Evolutionary conservation across 2,113 vertebrate genomes (phyloP).

Genomic region (Pyxicephalus adspersus): DNA sequence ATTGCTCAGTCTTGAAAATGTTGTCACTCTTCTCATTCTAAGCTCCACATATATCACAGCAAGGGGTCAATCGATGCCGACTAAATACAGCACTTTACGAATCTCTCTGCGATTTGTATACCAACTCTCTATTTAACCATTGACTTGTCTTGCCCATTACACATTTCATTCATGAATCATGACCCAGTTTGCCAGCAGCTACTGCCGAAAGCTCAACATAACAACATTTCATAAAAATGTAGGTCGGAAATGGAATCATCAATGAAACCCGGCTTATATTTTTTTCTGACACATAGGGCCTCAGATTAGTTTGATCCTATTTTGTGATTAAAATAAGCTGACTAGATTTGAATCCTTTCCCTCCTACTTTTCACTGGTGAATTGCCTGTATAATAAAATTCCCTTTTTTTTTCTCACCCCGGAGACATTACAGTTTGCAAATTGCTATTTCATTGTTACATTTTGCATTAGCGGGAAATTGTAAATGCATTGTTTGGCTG

Average conservation of each 20-base stretch:
- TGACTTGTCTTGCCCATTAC: background rate
- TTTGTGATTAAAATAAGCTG: conserved; percentile 18
- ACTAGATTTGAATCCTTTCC: background rate
- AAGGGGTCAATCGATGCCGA: too few relatives aligned
- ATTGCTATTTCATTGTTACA: conserved; percentile 9
- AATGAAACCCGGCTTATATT: background rate
- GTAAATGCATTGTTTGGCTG: background rate
- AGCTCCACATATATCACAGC: too few relatives aligned
- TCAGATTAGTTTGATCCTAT: conserved; percentile 14
- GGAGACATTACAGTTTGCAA: background rate
- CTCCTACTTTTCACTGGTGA: conserved; percentile 1
- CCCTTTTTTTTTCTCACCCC: background rate
- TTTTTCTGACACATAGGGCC: conserved; percentile 11
- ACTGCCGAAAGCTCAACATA: background rate
- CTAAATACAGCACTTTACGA: too few relatives aligned
- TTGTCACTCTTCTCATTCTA: too few relatives aligned
- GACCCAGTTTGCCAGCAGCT: background rate
- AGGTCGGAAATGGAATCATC: background rate
- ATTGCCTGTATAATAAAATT: conserved; percentile 8
- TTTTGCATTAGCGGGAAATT: conserved; percentile 18
- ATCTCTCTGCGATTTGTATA: too few relatives aligned
- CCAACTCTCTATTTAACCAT: too few relatives aligned
- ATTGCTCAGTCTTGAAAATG: too few relatives aligned
- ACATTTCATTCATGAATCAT: conserved; percentile 11
- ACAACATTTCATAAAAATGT: background rate